Evolutionary conservation across 2,113 vertebrate species (phyloP).

Genomic region (Neodontobutis hainanensis): DNA sequence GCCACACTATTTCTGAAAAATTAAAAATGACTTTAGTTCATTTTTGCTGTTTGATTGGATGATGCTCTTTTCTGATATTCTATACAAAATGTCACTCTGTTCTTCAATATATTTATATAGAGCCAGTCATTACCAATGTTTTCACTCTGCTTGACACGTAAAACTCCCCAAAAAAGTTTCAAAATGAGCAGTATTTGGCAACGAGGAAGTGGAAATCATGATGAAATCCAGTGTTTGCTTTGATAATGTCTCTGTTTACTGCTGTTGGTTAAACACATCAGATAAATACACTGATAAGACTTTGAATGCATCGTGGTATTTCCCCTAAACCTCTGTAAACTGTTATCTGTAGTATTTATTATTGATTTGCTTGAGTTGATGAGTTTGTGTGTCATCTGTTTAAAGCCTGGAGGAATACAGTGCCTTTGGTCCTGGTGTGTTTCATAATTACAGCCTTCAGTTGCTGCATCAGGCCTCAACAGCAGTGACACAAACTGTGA

Average conservation of each 20-base stretch:
- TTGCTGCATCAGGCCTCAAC: not conserved
- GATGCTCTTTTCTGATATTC: too few species aligned
- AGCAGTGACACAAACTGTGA: constrained; percentile 37
- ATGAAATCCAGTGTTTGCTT: not conserved
- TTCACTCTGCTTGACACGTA: too few species aligned
- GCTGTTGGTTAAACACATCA: not conserved
- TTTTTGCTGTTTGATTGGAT: too few species aligned
- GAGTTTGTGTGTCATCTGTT: not conserved
- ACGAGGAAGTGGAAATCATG: not conserved
- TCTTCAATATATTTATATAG: too few species aligned
- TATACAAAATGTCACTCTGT: too few species aligned
- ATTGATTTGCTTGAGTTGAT: not conserved
- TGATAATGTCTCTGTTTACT: not conserved
- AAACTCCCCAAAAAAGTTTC: too few species aligned
- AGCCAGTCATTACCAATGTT: too few species aligned
- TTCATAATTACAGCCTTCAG: constrained; percentile 20
- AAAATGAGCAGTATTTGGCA: not conserved
- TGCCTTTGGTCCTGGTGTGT: not conserved
- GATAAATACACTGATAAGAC: not conserved
- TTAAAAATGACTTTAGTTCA: too few species aligned
- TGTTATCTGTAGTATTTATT: not conserved
- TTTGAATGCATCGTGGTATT: not conserved
- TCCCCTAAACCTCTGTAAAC: not conserved
- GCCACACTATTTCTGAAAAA: too few species aligned
- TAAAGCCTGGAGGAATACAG: not conserved